Percentiles rank a stretch among this genome's conserved stretches.
Conservation (phyloP, 2,888 invertebrate genomes). For the Crioceris asparagi region DNA sequence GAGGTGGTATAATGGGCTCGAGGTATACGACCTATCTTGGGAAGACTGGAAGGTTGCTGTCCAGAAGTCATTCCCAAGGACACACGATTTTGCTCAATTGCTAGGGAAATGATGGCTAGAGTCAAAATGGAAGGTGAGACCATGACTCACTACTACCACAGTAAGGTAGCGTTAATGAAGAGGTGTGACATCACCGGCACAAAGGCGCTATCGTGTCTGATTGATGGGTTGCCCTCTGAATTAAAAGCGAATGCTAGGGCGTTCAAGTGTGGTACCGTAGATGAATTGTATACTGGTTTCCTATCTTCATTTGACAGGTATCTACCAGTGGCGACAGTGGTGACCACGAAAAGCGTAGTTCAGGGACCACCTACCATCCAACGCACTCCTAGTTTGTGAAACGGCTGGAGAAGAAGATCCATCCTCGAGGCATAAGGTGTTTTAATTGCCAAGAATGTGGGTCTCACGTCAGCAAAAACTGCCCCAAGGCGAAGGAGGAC, state of each 20-base stretch:
- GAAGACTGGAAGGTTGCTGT: slow-evolving; percentile 22
- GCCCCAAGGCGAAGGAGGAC: not conserved
- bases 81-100: slow-evolving; percentile 21
- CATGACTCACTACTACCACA: slow-evolving; percentile 28
- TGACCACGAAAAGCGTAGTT: not conserved
- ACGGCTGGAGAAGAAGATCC: not conserved
- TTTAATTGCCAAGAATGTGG: not conserved
- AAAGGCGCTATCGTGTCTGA: slow-evolving; percentile 16
- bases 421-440: no score
- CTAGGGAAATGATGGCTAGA: slow-evolving; percentile 22
- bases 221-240: slow-evolving; percentile 17
- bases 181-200: slow-evolving; percentile 15
- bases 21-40: slow-evolving; percentile 22
- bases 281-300: not conserved
- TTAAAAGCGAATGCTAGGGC: slow-evolving; percentile 17
- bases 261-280: slow-evolving; percentile 6
- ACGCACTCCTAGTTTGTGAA: not conserved
- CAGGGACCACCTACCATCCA: not conserved
- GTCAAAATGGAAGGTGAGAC: slow-evolving; percentile 20
- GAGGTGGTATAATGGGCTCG: slow-evolving; percentile 13
- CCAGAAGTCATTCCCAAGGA: slow-evolving; percentile 19
- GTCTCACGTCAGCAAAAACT: not conserved
- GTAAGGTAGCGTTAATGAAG: slow-evolving; percentile 18
- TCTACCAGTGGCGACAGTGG: not conserved
- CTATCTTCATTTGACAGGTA: not conserved